Conservation (phyloP, 2,888 invertebrate species). For the Athalia rosae region DNA sequence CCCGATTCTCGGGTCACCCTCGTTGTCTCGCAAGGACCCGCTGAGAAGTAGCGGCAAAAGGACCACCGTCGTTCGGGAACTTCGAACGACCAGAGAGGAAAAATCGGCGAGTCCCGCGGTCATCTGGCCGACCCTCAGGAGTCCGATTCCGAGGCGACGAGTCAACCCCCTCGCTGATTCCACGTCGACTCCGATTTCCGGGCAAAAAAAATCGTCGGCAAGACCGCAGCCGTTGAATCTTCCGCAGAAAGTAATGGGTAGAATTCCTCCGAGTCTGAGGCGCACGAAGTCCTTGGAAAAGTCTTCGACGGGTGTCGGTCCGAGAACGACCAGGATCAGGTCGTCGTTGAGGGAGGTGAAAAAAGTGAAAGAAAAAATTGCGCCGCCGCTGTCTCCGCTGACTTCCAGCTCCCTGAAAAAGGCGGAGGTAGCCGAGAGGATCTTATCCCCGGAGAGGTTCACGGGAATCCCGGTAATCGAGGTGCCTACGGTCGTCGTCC, state of each 20-base stretch:
- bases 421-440: conserved; percentile 34
- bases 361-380: not conserved
- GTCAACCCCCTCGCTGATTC: not conserved
- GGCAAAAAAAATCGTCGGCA: not conserved
- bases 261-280: conserved; percentile 4
- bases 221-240: no score
- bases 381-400: not conserved
- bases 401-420: conserved; percentile 35
- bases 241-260: no score
- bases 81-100: not conserved
- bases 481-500: conserved; percentile 25
- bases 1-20: not conserved
- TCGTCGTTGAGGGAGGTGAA: conserved; percentile 32
- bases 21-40: not conserved
- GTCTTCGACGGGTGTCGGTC: not conserved
- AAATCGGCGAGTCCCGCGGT: conserved; percentile 2
- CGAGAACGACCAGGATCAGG: conserved; percentile 1
- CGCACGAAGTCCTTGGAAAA: conserved; percentile 37
- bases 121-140: conserved; percentile 1
- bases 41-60: not conserved
- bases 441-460: conserved; percentile 43
- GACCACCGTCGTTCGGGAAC: not conserved
- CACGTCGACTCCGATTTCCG: not conserved
- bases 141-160: conserved; percentile 9
- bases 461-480: conserved; percentile 42